Conservation (phyloP, 2,888 invertebrate species). For the Nomada lathburiana region DNA sequence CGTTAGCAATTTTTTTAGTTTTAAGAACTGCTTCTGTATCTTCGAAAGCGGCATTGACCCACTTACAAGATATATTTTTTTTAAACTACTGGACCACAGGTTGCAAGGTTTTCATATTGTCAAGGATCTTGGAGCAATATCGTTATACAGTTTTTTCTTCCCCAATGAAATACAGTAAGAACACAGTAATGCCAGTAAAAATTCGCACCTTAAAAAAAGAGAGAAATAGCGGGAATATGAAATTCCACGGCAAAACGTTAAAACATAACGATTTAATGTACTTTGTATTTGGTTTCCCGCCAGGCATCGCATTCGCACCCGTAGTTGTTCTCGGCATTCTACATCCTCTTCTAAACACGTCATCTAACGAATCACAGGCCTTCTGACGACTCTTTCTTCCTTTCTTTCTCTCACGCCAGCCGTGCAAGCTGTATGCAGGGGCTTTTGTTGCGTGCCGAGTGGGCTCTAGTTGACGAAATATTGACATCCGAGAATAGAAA, state of each 20-base stretch:
- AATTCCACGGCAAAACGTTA: neutral
- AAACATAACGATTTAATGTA: slow-evolving; percentile 37
- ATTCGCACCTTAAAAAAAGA: neutral
- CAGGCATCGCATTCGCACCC: slow-evolving; percentile 36
- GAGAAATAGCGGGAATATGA: neutral
- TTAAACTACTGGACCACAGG: slow-evolving; percentile 1
- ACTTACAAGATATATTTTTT: slow-evolving; percentile 26
- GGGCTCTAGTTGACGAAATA: slow-evolving; percentile 83
- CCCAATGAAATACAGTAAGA: neutral
- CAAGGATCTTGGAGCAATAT: neutral
- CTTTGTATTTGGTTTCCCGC: slow-evolving; percentile 36
- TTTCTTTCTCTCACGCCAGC: slow-evolving; percentile 63
- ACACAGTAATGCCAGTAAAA: neutral
- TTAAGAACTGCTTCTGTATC: slow-evolving; percentile 12
- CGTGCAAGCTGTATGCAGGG: slow-evolving; percentile 61
- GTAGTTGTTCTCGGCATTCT: slow-evolving; percentile 31
- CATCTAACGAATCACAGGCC: slow-evolving; percentile 45
- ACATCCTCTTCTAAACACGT: slow-evolving; percentile 59
- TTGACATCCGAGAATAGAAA: slow-evolving; percentile 83
- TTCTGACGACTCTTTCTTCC: slow-evolving; percentile 46
- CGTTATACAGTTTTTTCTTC: neutral
- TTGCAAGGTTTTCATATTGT: neutral
- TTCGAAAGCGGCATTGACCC: slow-evolving; percentile 41
- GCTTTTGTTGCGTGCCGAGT: slow-evolving; percentile 78
- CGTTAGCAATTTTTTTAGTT: neutral